phyloP scores from a whole-genome alignment of 2,888 invertebrate genomes.

The Seira ritae region DNA sequence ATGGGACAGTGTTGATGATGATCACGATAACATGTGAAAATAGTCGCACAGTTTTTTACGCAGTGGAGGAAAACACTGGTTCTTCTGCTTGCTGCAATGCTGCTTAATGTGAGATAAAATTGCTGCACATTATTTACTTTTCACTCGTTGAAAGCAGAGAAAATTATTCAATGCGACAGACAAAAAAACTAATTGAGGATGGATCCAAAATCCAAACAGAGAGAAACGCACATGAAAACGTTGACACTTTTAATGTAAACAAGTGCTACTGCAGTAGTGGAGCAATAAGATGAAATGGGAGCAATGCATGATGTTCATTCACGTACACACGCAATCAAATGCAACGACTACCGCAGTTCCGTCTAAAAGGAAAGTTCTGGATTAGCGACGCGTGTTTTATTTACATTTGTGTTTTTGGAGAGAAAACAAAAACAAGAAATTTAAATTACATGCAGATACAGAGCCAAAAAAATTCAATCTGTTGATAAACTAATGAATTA shows the following conservation, averaged over 20 bases:
- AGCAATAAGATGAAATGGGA: slow-evolving; percentile 18
- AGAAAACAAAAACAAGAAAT: slow-evolving; percentile 15
- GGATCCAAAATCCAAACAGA: neutral
- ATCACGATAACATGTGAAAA: neutral
- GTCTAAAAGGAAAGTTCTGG: neutral
- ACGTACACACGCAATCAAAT: neutral
- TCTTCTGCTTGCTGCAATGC: slow-evolving; percentile 10
- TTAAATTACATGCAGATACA: neutral
- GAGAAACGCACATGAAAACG: neutral
- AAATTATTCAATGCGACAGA: slow-evolving; percentile 18
- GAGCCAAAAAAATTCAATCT: neutral
- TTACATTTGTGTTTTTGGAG: neutral
- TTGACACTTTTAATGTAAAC: slow-evolving; percentile 29
- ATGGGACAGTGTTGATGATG: slow-evolving; percentile 13
- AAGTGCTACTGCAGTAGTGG: neutral
- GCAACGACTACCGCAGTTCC: slow-evolving; percentile 12
- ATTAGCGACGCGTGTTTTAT: slow-evolving; percentile 8
- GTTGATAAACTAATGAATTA: neutral
- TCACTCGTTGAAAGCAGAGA: slow-evolving; percentile 17
- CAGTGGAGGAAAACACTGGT: neutral
- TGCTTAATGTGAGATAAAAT: neutral
- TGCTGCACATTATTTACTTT: slow-evolving; percentile 37
- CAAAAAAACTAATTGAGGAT: neutral
- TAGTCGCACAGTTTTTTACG: neutral
- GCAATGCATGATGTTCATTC: slow-evolving; percentile 15